Percentiles rank a stretch among this genome's conserved stretches.
Conservation (phyloP, 2,113 vertebrate genomes). For the Bettongia penicillata region DNA sequence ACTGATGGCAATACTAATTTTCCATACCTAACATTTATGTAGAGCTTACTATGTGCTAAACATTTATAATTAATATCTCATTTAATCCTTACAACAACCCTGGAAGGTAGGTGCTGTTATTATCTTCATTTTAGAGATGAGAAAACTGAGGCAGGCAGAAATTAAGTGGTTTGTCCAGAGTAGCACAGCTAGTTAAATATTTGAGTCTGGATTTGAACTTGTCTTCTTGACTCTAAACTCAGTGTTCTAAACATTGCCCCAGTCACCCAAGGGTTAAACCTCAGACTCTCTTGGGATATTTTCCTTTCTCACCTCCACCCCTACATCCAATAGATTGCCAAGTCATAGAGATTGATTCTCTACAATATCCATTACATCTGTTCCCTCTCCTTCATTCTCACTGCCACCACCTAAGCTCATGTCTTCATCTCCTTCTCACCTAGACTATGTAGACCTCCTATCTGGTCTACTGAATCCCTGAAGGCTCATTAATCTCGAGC, state of each 20-base stretch:
- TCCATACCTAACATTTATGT: neutral
- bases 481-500: neutral
- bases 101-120: neutral
- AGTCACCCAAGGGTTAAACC: neutral
- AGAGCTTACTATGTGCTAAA: neutral
- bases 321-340: neutral
- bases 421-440: neutral
- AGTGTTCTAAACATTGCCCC: neutral
- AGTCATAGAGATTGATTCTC: neutral
- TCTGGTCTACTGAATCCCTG: neutral
- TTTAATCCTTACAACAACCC: neutral
- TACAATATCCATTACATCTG: neutral
- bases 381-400: neutral
- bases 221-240: neutral
- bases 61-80: neutral
- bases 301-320: neutral
- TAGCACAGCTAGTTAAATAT: neutral
- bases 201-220: neutral
- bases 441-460: neutral
- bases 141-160: neutral
- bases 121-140: neutral
- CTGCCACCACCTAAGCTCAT: neutral
- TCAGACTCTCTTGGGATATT: neutral
- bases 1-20: neutral
- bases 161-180: neutral